Evolutionary conservation across 1,140 invertebrate species (phyloP).

Genomic region (Catajapyx aquilonaris): DNA sequence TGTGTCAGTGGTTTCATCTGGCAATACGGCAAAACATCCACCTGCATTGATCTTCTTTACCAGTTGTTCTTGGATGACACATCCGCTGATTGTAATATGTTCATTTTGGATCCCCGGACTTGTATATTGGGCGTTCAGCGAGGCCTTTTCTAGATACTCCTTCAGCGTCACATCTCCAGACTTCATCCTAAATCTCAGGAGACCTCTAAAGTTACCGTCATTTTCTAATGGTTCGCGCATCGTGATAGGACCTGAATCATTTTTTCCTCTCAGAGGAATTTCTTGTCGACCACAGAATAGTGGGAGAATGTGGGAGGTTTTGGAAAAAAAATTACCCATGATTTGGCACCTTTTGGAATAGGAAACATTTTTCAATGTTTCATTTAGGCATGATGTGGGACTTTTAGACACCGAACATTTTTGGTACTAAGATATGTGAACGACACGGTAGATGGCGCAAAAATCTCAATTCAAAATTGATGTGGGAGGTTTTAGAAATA

Average conservation of each 20-base stretch:
- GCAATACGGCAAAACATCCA: not conserved
- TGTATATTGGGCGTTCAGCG: not conserved
- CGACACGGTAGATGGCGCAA: too few relatives aligned
- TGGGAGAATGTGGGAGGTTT: too few relatives aligned
- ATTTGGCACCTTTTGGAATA: too few relatives aligned
- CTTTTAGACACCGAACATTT: too few relatives aligned
- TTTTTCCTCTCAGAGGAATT: constrained; percentile 3
- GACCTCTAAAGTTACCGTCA: not conserved
- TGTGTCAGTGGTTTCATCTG: constrained; percentile 5
- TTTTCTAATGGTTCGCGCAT: not conserved
- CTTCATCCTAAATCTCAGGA: not conserved
- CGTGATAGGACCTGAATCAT: not conserved
- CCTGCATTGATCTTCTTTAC: not conserved
- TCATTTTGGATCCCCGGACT: constrained; percentile 2
- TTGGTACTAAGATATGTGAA: too few relatives aligned
- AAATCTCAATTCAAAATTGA: too few relatives aligned
- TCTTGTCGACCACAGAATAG: constrained; percentile 4
- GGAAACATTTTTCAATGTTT: too few relatives aligned
- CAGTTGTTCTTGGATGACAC: not conserved
- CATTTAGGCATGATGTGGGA: too few relatives aligned
- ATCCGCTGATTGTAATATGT: not conserved
- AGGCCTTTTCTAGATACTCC: not conserved
- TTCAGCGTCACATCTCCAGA: not conserved
- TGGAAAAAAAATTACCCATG: too few relatives aligned
- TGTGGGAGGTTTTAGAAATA: too few relatives aligned